A percentile compares a stretch with the other conserved stretches of the same genome.
These are phyloP conservation scores for Phaenicophaeus curvirostris DNA, from an alignment of 2,797 vertebrate genomes.

Conservation along the genomic window DNA sequence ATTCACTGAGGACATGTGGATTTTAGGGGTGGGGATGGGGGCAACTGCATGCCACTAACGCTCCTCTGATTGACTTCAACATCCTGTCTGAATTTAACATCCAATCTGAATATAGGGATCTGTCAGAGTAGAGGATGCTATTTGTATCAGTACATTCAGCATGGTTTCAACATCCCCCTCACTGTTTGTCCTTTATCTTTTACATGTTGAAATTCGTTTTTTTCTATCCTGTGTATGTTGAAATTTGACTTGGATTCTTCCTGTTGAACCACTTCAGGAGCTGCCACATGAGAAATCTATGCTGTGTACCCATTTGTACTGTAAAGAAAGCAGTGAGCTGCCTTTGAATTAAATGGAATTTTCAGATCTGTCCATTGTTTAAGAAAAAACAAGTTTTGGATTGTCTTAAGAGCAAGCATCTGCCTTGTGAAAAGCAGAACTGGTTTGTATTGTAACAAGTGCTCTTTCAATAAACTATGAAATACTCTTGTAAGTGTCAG, in stretches of 20 bases:
- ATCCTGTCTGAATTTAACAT: neutral
- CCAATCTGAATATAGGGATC: conserved; percentile 11
- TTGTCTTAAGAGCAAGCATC: conserved; percentile 69
- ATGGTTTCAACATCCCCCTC: neutral
- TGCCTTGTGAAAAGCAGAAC: conserved; percentile 74
- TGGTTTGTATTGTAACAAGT: conserved; percentile 78
- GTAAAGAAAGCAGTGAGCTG: conserved; percentile 72
- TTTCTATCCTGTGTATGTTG: conserved; percentile 31
- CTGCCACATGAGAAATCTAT: conserved; percentile 63
- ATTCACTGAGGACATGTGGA: neutral
- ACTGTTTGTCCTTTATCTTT: conserved; percentile 16
- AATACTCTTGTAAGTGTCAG: conserved; percentile 73
- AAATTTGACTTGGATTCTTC: conserved; percentile 47
- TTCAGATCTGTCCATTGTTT: conserved; percentile 63
- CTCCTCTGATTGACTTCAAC: neutral
- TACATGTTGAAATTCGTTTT: conserved; percentile 16
- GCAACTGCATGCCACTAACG: neutral
- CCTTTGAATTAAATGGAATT: conserved; percentile 63
- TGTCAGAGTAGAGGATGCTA: conserved; percentile 8
- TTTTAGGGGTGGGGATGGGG: neutral
- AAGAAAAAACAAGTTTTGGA: conserved; percentile 57
- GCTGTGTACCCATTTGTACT: conserved; percentile 70
- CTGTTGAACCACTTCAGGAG: conserved; percentile 55
- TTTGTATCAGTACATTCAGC: conserved; percentile 1
- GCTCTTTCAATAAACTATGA: conserved; percentile 77